These are phyloP conservation scores for Thinocorus orbignyianus DNA, from an alignment of 2,113 vertebrate species.

Conservation along the genomic window DNA sequence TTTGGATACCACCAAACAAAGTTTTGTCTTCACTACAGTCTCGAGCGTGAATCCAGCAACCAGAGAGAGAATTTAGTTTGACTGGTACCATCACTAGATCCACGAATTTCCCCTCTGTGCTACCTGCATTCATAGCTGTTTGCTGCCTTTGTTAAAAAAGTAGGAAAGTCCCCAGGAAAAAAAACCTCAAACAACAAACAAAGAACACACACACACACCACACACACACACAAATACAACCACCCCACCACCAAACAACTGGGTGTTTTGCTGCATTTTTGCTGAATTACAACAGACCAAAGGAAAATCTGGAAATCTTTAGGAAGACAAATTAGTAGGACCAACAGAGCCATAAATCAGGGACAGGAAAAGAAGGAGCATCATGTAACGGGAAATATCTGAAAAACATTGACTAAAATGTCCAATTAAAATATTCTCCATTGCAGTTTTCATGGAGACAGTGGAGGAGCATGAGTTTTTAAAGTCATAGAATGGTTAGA, in stretches of 20 bases:
- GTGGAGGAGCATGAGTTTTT: not conserved
- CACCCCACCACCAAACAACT: not conserved
- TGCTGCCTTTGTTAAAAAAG: not conserved
- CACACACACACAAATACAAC: too few relatives aligned
- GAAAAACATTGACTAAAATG: not conserved
- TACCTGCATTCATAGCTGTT: not conserved
- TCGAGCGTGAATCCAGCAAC: not conserved
- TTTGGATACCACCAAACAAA: not conserved
- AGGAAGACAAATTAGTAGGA: not conserved
- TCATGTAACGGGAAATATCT: not conserved
- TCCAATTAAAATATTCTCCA: not conserved
- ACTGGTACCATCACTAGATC: not conserved
- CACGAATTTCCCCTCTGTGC: not conserved
- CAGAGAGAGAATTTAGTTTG: not conserved
- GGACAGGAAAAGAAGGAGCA: not conserved
- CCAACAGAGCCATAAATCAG: not conserved
- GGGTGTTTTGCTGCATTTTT: not conserved
- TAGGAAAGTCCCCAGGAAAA: not conserved
- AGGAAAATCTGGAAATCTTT: not conserved
- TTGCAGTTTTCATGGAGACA: not conserved
- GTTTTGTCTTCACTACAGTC: not conserved
- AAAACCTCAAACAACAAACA: not conserved
- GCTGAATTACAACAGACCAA: not conserved
- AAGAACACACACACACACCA: too few relatives aligned
- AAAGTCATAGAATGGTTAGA: too few relatives aligned